Percentiles rank a stretch among this genome's conserved stretches.
Conservation (phyloP, 2,797 vertebrate species). For the Dryobates pubescens region DNA sequence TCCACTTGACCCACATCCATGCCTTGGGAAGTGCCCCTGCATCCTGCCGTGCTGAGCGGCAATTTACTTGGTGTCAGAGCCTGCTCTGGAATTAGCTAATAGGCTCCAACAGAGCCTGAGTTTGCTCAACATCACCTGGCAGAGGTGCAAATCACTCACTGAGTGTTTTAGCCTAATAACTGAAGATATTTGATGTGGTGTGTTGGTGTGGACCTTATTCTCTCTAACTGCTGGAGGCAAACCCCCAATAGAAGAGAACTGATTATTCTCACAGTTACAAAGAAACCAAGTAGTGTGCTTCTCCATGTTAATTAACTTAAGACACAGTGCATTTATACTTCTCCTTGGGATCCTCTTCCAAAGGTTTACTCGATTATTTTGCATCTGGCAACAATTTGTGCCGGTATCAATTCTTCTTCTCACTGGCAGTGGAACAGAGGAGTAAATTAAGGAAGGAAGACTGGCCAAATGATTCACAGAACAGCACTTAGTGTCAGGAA, state of each 20-base stretch:
- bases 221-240: background rate
- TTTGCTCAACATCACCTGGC: background rate
- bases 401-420: constrained; percentile 52
- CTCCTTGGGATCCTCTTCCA: constrained; percentile 13
- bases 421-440: constrained; percentile 52
- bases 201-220: background rate
- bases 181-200: background rate
- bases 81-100: background rate
- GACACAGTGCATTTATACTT: background rate
- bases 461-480: constrained; percentile 59
- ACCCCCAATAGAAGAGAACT: background rate
- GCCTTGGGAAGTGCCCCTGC: background rate
- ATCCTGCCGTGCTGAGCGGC: background rate
- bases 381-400: constrained; percentile 47
- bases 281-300: background rate
- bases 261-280: background rate
- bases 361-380: constrained; percentile 22
- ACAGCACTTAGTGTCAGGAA: constrained; percentile 55
- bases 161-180: background rate
- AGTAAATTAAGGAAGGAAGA: constrained; percentile 49
- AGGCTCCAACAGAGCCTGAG: background rate
- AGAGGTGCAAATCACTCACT: background rate
- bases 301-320: background rate
- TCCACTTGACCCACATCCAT: background rate
- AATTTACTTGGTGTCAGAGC: background rate